Evolutionary conservation across 2,113 vertebrate species (phyloP).

Genomic region (Leptobrachium leishanense): DNA sequence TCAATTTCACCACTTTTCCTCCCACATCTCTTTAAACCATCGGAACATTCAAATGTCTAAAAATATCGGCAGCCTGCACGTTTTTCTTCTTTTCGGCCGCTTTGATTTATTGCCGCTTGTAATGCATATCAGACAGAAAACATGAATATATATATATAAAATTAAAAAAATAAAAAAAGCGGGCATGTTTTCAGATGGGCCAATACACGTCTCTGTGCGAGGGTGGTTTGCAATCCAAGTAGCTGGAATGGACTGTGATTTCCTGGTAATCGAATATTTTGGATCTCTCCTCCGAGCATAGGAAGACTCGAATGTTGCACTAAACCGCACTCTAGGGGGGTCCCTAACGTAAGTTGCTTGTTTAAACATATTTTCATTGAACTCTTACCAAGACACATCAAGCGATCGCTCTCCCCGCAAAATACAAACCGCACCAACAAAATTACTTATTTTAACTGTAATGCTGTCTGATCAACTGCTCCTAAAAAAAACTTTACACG

Average conservation of each 20-base stretch:
- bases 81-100: background rate
- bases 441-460: conserved; percentile 2
- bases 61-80: background rate
- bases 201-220: too few relatives aligned
- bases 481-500: conserved; percentile 34
- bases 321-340: conserved; percentile 11
- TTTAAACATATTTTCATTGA: conserved; percentile 15
- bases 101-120: background rate
- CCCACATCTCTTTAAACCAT: conserved; percentile 22
- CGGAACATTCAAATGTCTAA: conserved; percentile 1
- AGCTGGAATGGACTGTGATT: too few relatives aligned
- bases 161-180: too few relatives aligned
- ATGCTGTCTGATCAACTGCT: conserved; percentile 28
- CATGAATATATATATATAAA: background rate
- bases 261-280: too few relatives aligned
- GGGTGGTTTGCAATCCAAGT: too few relatives aligned
- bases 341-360: conserved; percentile 9
- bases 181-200: too few relatives aligned
- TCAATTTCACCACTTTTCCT: conserved; percentile 10
- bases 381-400: background rate
- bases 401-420: background rate
- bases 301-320: background rate
- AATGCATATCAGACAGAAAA: background rate
- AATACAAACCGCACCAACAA: conserved; percentile 14
- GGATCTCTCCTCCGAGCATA: too few relatives aligned